Evolutionary conservation across 2,797 vertebrate species (phyloP).

Genomic region (Coregonus ussuriensis): DNA sequence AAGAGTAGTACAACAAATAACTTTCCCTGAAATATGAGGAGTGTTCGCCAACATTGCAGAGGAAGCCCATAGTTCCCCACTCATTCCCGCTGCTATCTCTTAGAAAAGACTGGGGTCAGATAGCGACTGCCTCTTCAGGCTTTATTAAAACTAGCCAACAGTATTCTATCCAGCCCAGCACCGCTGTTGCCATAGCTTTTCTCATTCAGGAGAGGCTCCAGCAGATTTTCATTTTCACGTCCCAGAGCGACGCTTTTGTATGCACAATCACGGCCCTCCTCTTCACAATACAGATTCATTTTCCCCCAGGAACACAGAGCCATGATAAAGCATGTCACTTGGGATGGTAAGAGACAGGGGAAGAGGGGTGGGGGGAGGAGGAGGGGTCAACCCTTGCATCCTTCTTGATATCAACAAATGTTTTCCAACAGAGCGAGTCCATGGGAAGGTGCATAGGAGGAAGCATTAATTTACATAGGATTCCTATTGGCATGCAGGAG

Average conservation of each 20-base stretch:
- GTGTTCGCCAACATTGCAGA: neutral
- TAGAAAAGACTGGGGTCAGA: neutral
- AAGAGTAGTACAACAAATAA: neutral
- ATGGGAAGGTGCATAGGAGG: neutral
- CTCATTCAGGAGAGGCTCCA: conserved; percentile 20
- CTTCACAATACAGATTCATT: conserved; percentile 13
- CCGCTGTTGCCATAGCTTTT: conserved; percentile 11
- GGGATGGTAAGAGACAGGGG: conserved; percentile 7
- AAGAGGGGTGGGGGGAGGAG: neutral
- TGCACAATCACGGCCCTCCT: conserved; percentile 11
- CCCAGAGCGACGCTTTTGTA: conserved; percentile 10
- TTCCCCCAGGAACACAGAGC: neutral
- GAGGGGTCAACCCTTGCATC: neutral
- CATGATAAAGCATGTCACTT: conserved; percentile 13
- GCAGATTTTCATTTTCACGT: conserved; percentile 4
- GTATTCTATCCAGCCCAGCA: neutral
- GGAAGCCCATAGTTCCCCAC: neutral
- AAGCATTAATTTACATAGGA: conserved; percentile 15
- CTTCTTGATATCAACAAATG: conserved; percentile 1
- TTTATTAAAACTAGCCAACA: conserved; percentile 6
- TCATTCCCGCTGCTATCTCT: neutral
- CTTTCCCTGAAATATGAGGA: neutral
- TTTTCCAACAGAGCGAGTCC: conserved; percentile 1
- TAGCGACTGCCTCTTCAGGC: conserved; percentile 9
- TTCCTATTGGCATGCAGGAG: conserved; percentile 9